Evolutionary conservation across 2,113 vertebrate genomes (phyloP), one percentile per base, ranked within the genome.

Genomic region (Antechinus stuartii): DNA sequence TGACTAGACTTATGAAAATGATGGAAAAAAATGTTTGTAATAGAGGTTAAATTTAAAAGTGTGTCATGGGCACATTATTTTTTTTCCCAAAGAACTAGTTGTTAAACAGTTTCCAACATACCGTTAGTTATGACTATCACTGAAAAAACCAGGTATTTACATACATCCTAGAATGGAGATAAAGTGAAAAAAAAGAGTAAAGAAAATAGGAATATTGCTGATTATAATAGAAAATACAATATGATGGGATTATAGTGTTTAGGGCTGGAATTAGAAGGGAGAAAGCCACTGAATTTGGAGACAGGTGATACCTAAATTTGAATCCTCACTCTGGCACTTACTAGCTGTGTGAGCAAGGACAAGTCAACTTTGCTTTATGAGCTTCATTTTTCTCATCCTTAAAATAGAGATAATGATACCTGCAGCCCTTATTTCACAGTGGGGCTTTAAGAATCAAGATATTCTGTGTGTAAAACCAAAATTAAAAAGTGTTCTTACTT

Each of bases 381-480:
- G 27, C 8, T n/a, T 92, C 35, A 49, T 55, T 22, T 92, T 94
- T 54, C 53, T 96, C 16, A n/a, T 94, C 50, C 56, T 3, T 91
- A 54, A 89, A 42, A 27, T 5, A 52, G 46, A 49, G 24, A 25
- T 35, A 35, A 30, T 9, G 53, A 93, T 19, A 76, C 54, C 22
- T 57, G 54, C 16, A 5, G 12, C n/a, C 16, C 12, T 76, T 76
- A 14, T n/a, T 76, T 19, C 35, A 76, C 30, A 84, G 68, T 22
- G 16, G 7, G 16, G 16, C 22, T 84, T 42, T 84, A 84, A 8
- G 2, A 22, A 23, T 84, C 68, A 42, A 42, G 68, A 84, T 42
- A 57, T 27, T 76, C 4, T 76, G 4, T n/a, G 14, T 76, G 35
- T 84, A 84, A 42, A 84, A 16, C 1, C 19, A 84, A 84, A 84